Evolutionary conservation across 2,888 invertebrate genomes (phyloP).

Genomic region (Pachydiplax longipennis): DNA sequence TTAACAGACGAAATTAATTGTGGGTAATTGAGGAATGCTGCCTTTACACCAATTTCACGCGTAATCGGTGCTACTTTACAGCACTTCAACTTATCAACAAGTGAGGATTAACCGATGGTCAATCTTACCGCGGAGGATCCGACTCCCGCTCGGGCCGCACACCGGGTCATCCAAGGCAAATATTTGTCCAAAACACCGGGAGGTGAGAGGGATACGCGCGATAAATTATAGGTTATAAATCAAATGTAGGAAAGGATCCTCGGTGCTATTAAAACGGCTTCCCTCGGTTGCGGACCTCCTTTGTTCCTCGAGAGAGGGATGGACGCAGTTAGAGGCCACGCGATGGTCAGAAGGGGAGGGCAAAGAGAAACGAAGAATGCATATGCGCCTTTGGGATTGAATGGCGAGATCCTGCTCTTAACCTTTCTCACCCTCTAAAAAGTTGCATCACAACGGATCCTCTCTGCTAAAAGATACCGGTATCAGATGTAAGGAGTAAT

Average conservation of each 20-base stretch:
- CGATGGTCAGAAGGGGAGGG: background rate
- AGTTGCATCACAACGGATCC: constrained; percentile 17
- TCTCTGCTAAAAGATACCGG: background rate
- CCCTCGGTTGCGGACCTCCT: background rate
- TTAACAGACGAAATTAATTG: no score
- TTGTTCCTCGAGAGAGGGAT: constrained; percentile 19
- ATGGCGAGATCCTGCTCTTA: background rate
- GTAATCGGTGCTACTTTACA: no score
- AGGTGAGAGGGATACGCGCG: background rate
- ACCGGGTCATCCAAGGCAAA: constrained; percentile 21
- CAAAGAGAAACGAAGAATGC: background rate
- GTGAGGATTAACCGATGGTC: no score
- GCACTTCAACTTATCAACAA: no score
- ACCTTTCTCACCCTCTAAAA: background rate
- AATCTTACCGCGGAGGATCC: no score
- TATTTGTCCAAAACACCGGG: constrained; percentile 24
- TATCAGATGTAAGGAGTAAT: background rate
- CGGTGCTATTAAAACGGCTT: background rate
- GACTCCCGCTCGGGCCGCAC: background rate
- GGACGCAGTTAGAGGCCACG: background rate
- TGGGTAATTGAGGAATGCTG: no score
- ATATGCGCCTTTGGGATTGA: background rate
- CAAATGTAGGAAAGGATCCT: constrained; percentile 18
- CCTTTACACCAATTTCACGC: no score
- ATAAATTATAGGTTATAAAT: constrained; percentile 24